Evolutionary conservation across 1,140 invertebrate genomes (phyloP), one percentile per base, ranked within the genome.

Genomic region (Drosophila grimshawi): DNA sequence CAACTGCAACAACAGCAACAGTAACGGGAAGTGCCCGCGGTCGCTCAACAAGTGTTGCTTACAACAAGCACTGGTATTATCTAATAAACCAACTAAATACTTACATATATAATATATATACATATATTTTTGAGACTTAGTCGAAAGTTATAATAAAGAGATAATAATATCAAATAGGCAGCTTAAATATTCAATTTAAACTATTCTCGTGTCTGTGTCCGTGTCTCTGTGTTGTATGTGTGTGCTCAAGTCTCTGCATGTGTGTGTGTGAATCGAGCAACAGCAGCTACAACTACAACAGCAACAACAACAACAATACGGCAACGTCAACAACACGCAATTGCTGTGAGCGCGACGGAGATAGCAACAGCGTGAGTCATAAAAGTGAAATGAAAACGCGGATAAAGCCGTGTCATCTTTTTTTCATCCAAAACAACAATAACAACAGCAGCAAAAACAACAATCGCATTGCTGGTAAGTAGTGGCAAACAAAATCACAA

Each of bases 321-420:
- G 79, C 78, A 82, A 86, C 81, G 80, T 82, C 76, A 81, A 75
- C 65, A 85, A 77, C 74, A 90, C 86, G 76, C 76, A 81, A 90
- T 80, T 81, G 86, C 81, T 86, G 78, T 89, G 78, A 81, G 90
- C 81, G 81, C 74, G 86, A 92, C 76, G 76, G 76, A 73, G 91
- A 92, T 72, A 83, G 88, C 81, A 83, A 80, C 83, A 90, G 83
- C 82, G 91, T 92, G 91, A 92, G 80, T 92, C 91, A 92, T 90
- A 92, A 86, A 91, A 92, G 91, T 88, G 80, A 92, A 92, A 89
- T 92, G 81, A 94, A 93, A 79, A 95, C 95, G 94, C 94, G 94
- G 93, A 94, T 95, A 85, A 95, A 95, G 66, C 94, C 94, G 78
- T 95, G 94, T 82, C 93, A 95, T 62, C 94, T 95, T 37, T 91